Conservation (phyloP, 2,113 vertebrate genomes). For the Narcine bancroftii region DNA sequence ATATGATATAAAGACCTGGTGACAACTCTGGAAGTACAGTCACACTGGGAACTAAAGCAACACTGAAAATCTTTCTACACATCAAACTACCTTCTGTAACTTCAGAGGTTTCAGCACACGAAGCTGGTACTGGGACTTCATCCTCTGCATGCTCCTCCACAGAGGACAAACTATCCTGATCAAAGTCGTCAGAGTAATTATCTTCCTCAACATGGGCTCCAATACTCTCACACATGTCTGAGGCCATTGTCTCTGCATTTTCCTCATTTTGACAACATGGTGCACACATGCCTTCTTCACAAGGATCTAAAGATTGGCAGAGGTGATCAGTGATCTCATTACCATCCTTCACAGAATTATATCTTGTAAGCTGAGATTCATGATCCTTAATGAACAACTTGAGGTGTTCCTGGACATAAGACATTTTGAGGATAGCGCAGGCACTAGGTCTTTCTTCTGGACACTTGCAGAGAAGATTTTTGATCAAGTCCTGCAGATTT, state of each 20-base stretch:
- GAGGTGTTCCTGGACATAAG: slow-evolving; percentile 52
- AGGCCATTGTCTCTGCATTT: slow-evolving; percentile 18
- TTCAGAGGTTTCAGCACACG: slow-evolving; percentile 39
- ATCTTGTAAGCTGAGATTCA: slow-evolving; percentile 43
- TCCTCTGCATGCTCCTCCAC: slow-evolving; percentile 45
- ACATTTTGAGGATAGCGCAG: slow-evolving; percentile 47
- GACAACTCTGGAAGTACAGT: background rate
- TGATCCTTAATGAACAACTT: slow-evolving; percentile 44
- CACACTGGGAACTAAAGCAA: background rate
- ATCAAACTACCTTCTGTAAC: slow-evolving; percentile 45
- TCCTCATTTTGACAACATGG: slow-evolving; percentile 25
- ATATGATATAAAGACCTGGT: background rate
- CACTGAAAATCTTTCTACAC: background rate
- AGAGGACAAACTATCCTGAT: slow-evolving; percentile 52
- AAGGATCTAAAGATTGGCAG: background rate
- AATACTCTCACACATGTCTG: slow-evolving; percentile 37
- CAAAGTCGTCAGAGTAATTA: slow-evolving; percentile 66
- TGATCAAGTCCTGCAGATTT: slow-evolving; percentile 49
- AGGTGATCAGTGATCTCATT: background rate
- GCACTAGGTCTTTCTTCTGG: slow-evolving; percentile 58
- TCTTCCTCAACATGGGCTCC: slow-evolving; percentile 44
- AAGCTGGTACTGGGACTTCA: slow-evolving; percentile 17
- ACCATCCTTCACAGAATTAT: slow-evolving; percentile 15
- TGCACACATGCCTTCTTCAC: slow-evolving; percentile 4
- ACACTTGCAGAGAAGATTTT: slow-evolving; percentile 50